Percentiles rank a stretch among this genome's conserved stretches.
These are phyloP conservation scores for Psilanteris sp. DNA, from an alignment of 1,140 invertebrate genomes.

Conservation along the genomic window DNA sequence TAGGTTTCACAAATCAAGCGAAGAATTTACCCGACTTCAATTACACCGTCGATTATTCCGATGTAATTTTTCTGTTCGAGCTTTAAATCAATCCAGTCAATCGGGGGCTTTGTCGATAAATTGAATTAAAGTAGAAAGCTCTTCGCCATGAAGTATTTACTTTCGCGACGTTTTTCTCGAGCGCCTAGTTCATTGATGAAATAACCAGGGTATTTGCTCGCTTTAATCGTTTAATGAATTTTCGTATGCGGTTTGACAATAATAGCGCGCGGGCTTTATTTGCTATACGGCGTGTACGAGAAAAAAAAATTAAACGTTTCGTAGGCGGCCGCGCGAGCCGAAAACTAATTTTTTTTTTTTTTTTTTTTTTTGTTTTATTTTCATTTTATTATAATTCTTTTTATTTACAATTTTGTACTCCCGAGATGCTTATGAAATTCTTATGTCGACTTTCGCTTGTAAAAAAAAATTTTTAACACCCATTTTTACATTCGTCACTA, in stretches of 20 bases:
- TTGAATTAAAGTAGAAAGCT: slow-evolving; percentile 55
- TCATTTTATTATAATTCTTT: too few relatives aligned
- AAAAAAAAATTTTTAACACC: too few relatives aligned
- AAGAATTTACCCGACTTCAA: slow-evolving; percentile 35
- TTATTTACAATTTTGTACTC: too few relatives aligned
- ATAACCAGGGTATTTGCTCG: slow-evolving; percentile 26
- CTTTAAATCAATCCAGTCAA: slow-evolving; percentile 51
- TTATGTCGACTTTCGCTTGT: too few relatives aligned
- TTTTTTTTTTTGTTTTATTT: too few relatives aligned
- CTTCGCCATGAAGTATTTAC: slow-evolving; percentile 45
- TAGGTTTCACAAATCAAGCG: slow-evolving; percentile 8
- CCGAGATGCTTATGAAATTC: too few relatives aligned
- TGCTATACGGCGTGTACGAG: too few relatives aligned
- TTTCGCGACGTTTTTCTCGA: slow-evolving; percentile 33
- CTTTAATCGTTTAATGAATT: slow-evolving; percentile 10
- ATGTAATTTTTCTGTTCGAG: slow-evolving; percentile 37
- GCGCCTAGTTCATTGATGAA: slow-evolving; percentile 42
- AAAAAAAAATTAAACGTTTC: too few relatives aligned
- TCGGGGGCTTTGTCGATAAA: slow-evolving; percentile 52
- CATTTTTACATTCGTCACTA: too few relatives aligned
- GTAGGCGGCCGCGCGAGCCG: too few relatives aligned
- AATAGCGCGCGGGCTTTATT: too few relatives aligned
- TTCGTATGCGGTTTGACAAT: background rate
- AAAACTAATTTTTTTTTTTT: too few relatives aligned
- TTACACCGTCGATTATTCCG: slow-evolving; percentile 46